Percentiles rank a stretch among this genome's conserved stretches.
Conservation (phyloP, 2,797 vertebrate species). For the Lacerta agilis region DNA sequence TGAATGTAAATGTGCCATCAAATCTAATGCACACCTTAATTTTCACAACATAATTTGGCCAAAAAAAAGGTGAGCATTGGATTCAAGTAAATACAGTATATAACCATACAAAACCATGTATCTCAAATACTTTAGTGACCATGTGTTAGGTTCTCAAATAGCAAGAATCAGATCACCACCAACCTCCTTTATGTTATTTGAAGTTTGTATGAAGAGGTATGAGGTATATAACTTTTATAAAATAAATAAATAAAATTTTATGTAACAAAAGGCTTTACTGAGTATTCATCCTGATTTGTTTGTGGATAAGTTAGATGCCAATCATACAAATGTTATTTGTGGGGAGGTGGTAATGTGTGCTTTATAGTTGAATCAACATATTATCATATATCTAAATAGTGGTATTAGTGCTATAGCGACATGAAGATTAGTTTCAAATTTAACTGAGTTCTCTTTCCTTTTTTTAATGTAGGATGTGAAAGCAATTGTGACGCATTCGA, state of each 20-base stretch:
- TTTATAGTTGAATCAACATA: not conserved
- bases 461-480: constrained; percentile 89
- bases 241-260: too few species aligned
- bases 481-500: constrained; percentile 97
- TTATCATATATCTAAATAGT: not conserved
- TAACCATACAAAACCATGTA: not conserved
- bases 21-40: too few species aligned
- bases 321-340: too few species aligned
- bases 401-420: not conserved
- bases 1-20: too few species aligned
- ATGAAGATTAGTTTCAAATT: not conserved
- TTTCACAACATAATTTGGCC: too few species aligned
- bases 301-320: too few species aligned
- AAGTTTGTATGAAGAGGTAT: not conserved
- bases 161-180: not conserved
- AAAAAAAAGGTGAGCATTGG: too few species aligned
- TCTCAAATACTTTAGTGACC: not conserved
- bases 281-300: too few species aligned
- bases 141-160: not conserved
- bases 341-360: not conserved
- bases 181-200: not conserved
- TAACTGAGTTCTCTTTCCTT: constrained; percentile 37
- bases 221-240: not conserved
- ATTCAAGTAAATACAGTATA: too few species aligned
- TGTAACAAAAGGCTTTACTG: not conserved